These are phyloP conservation scores for Ctena decussata DNA, from an alignment of 2,888 invertebrate genomes.

Conservation along the genomic window DNA sequence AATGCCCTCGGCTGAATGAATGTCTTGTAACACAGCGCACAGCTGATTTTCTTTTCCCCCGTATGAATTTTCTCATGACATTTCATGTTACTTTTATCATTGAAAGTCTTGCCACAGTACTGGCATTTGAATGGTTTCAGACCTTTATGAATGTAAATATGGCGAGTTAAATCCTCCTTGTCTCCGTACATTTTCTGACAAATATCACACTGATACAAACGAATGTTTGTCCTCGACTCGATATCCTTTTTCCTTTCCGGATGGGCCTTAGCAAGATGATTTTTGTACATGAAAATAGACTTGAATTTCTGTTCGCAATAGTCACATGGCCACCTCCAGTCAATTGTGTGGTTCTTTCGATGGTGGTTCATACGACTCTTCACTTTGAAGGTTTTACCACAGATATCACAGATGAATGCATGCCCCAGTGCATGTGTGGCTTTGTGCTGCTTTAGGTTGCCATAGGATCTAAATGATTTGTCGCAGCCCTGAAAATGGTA, in stretches of 20 bases:
- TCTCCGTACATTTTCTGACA: slow-evolving; percentile 61
- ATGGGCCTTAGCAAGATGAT: slow-evolving; percentile 57
- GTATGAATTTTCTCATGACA: slow-evolving; percentile 57
- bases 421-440: background rate
- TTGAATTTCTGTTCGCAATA: slow-evolving; percentile 57
- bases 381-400: slow-evolving; percentile 60
- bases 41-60: slow-evolving; percentile 29
- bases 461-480: slow-evolving; percentile 56
- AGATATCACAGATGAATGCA: slow-evolving; percentile 60
- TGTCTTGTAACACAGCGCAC: slow-evolving; percentile 42
- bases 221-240: slow-evolving; percentile 45
- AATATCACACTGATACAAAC: slow-evolving; percentile 52
- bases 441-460: slow-evolving; percentile 59
- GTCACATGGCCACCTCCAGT: slow-evolving; percentile 51
- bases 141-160: slow-evolving; percentile 60
- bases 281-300: slow-evolving; percentile 62
- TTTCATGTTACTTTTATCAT: slow-evolving; percentile 63
- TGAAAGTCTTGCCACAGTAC: slow-evolving; percentile 54
- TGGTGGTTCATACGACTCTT: slow-evolving; percentile 61
- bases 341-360: slow-evolving; percentile 52
- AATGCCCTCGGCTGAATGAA: slow-evolving; percentile 44
- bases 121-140: slow-evolving; percentile 56
- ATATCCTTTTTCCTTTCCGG: slow-evolving; percentile 51
- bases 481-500: slow-evolving; percentile 48
- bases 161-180: slow-evolving; percentile 59